Evolutionary conservation across 2,113 vertebrate genomes (phyloP).

Genomic region (Sinocyclocheilus grahami): DNA sequence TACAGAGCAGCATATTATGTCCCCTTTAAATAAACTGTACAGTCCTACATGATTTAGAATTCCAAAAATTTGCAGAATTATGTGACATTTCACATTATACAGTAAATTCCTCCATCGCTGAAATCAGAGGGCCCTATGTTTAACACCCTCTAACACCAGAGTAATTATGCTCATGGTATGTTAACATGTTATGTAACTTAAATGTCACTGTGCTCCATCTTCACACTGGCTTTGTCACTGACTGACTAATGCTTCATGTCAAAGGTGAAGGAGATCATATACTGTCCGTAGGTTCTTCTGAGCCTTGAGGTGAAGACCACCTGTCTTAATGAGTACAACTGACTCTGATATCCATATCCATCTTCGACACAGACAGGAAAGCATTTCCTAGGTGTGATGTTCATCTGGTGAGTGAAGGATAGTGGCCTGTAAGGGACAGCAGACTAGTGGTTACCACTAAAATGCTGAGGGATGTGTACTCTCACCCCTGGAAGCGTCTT

Average conservation of each 20-base stretch:
- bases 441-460: constrained; percentile 46
- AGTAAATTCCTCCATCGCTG: neutral
- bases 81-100: neutral
- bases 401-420: constrained; percentile 55
- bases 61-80: neutral
- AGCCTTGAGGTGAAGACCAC: constrained; percentile 32
- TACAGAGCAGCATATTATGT: too few species aligned
- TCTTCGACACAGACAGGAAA: constrained; percentile 40
- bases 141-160: neutral
- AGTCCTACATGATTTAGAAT: neutral
- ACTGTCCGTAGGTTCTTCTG: constrained; percentile 13
- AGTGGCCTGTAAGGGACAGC: constrained; percentile 27
- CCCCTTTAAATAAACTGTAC: neutral
- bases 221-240: neutral
- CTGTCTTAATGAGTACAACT: constrained; percentile 46
- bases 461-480: constrained; percentile 45
- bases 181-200: constrained; percentile 18
- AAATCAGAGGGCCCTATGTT: neutral
- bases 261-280: constrained; percentile 32
- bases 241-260: constrained; percentile 44
- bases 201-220: neutral
- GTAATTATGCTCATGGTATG: neutral
- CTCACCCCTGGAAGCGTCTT: constrained; percentile 32
- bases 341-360: constrained; percentile 45
- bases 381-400: constrained; percentile 42